Evolutionary conservation across 2,888 invertebrate species (phyloP).

Genomic region (Eupithecia inturbata): DNA sequence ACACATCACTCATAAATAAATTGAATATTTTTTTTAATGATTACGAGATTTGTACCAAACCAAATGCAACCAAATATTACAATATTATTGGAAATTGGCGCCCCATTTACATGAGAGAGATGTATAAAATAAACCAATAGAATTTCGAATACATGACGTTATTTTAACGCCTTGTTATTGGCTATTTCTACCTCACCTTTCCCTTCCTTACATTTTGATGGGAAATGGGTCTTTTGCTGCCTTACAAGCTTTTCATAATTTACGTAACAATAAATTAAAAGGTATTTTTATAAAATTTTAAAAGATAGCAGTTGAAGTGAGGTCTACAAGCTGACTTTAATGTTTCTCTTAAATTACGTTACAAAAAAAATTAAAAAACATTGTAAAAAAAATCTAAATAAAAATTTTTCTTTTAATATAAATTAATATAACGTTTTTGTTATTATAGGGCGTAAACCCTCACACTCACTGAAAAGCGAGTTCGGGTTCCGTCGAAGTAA

Average conservation of each 20-base stretch:
- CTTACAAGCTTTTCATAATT: neutral
- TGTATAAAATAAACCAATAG: neutral
- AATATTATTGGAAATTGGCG: neutral
- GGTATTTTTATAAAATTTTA: neutral
- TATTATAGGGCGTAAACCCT: too few relatives aligned
- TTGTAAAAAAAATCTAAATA: neutral
- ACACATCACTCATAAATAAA: too few relatives aligned
- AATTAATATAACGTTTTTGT: too few relatives aligned
- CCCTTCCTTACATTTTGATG: neutral
- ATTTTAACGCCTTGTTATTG: slow-evolving; percentile 1
- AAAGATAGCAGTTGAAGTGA: neutral
- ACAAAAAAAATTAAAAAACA: neutral
- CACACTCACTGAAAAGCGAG: too few relatives aligned
- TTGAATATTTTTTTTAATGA: too few relatives aligned
- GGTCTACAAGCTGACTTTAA: neutral
- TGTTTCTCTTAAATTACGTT: neutral
- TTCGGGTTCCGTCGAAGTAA: too few relatives aligned
- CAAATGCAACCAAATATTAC: neutral
- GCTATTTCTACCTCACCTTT: neutral
- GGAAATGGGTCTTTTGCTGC: neutral
- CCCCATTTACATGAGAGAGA: neutral
- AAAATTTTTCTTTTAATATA: neutral
- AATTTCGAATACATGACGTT: neutral
- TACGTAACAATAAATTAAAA: neutral
- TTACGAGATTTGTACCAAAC: too few relatives aligned